Conservation (phyloP, 1,140 invertebrate species). For the Triops cancriformis region DNA sequence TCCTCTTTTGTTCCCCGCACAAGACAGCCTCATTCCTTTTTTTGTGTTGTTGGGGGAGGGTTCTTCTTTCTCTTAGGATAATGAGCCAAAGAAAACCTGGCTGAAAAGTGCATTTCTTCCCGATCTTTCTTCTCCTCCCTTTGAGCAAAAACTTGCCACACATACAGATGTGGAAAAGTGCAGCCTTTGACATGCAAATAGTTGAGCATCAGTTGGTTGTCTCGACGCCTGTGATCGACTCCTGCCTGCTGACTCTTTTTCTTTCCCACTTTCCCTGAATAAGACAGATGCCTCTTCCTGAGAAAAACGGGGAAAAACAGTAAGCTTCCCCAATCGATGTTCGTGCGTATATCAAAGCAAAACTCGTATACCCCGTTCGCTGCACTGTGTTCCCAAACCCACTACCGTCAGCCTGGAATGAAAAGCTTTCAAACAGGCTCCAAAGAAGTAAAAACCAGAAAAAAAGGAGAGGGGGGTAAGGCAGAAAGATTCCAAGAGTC, state of each 20-base stretch:
- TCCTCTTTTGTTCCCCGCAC: background rate
- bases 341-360: background rate
- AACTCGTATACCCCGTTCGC: background rate
- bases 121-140: background rate
- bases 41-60: background rate
- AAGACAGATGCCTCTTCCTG: background rate
- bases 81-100: no score
- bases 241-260: background rate
- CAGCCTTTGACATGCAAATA: conserved; percentile 4
- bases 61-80: no score
- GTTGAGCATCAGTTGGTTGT: background rate
- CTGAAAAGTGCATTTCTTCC: background rate
- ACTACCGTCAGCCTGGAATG: background rate
- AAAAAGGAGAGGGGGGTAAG: background rate
- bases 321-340: conserved; percentile 2
- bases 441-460: background rate
- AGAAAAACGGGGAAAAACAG: background rate
- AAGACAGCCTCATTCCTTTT: background rate
- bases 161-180: background rate
- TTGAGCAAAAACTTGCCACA: background rate
- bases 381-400: background rate
- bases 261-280: background rate
- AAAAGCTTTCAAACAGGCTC: background rate
- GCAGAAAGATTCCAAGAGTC: background rate
- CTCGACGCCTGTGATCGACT: background rate